Conservation (phyloP, 2,888 invertebrate genomes). For the Eilema caniola region DNA sequence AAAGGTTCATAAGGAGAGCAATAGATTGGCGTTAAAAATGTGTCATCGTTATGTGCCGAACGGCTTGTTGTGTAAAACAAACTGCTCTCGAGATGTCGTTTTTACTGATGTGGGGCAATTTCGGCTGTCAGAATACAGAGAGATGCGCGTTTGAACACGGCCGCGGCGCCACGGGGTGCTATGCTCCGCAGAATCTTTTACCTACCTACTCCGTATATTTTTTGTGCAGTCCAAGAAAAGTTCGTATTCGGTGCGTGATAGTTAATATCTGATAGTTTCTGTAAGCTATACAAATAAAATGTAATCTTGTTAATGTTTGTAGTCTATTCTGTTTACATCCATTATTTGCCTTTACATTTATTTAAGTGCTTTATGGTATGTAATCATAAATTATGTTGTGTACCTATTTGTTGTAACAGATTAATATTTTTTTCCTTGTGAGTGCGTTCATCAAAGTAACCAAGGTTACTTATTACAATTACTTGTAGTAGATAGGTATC, state of each 20-base stretch:
- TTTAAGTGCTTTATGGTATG: neutral
- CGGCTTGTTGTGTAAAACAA: conserved; percentile 82
- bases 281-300: conserved; percentile 23
- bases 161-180: conserved; percentile 80
- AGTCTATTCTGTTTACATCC: neutral
- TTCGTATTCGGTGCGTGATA: conserved; percentile 43
- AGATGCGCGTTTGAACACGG: conserved; percentile 67
- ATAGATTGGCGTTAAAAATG: conserved; percentile 70
- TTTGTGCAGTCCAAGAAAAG: conserved; percentile 52
- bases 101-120: conserved; percentile 77
- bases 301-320: conserved; percentile 10
- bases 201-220: conserved; percentile 71
- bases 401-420: too few species aligned
- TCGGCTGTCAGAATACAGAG: conserved; percentile 81
- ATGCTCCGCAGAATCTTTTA: conserved; percentile 76
- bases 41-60: conserved; percentile 71
- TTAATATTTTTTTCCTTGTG: too few species aligned
- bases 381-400: neutral
- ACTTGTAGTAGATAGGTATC: too few species aligned
- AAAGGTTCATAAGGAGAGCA: conserved; percentile 58
- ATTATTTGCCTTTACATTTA: neutral
- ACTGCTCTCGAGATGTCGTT: conserved; percentile 72
- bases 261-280: conserved; percentile 51
- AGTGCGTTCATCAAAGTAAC: too few species aligned
- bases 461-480: too few species aligned